Evolutionary conservation across 2,888 invertebrate genomes (phyloP).

Genomic region (Dendrolimus houi): DNA sequence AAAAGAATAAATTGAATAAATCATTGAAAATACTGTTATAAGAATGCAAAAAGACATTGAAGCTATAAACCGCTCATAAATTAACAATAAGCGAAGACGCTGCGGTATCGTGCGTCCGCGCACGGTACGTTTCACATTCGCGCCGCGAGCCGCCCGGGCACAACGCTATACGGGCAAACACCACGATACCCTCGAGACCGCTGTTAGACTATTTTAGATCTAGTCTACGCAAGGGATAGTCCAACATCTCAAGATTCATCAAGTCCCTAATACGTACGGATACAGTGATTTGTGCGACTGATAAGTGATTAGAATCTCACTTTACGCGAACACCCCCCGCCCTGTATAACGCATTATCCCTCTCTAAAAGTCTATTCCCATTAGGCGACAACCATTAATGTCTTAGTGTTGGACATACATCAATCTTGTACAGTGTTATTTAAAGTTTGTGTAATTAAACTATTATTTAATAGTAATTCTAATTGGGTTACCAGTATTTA

Average conservation of each 20-base stretch:
- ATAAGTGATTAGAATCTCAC: not conserved
- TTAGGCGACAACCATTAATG: not conserved
- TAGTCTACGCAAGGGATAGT: not conserved
- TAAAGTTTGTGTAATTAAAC: not conserved
- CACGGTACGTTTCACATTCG: constrained; percentile 68
- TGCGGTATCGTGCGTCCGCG: constrained; percentile 40
- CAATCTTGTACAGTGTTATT: not conserved
- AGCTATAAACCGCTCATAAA: constrained; percentile 26
- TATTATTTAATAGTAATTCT: not conserved
- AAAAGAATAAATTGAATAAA: no score
- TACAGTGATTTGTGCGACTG: not conserved
- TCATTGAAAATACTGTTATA: not conserved
- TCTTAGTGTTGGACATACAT: not conserved
- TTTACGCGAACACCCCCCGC: not conserved
- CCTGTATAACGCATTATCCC: not conserved
- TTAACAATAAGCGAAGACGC: constrained; percentile 45
- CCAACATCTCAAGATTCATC: not conserved
- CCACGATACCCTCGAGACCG: constrained; percentile 41
- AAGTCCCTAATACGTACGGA: not conserved
- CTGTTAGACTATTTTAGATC: not conserved
- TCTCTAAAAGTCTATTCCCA: not conserved
- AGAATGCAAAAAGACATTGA: not conserved
- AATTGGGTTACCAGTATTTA: not conserved
- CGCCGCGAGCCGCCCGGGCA: constrained; percentile 54
- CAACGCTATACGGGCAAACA: constrained; percentile 41